Conservation (phyloP, 2,113 vertebrate species). For the Myiopsitta monachus region DNA sequence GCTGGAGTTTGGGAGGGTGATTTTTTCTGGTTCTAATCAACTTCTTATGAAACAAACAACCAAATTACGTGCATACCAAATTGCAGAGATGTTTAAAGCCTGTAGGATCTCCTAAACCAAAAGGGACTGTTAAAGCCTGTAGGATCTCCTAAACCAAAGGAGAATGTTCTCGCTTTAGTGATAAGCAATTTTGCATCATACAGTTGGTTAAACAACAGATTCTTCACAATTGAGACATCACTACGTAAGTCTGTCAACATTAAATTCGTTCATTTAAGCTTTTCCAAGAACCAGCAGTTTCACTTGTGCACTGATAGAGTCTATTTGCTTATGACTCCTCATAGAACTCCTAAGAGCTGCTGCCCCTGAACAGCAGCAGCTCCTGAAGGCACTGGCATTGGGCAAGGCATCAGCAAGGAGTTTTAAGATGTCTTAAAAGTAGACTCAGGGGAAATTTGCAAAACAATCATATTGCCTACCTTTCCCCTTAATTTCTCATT, state of each 20-base stretch:
- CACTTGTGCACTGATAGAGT: slow-evolving; percentile 26
- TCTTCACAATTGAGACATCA: slow-evolving; percentile 65
- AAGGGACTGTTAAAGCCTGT: background rate
- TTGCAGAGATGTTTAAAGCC: slow-evolving; percentile 21
- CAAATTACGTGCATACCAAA: background rate
- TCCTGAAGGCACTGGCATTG: slow-evolving; percentile 9
- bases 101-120: background rate
- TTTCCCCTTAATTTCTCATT: slow-evolving; percentile 48
- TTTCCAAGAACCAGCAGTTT: slow-evolving; percentile 60
- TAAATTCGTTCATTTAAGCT: slow-evolving; percentile 66
- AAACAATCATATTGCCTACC: slow-evolving; percentile 45
- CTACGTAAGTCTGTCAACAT: slow-evolving; percentile 56
- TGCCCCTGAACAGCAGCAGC: slow-evolving; percentile 3
- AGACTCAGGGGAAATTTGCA: background rate
- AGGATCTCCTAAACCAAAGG: background rate
- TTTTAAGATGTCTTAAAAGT: background rate
- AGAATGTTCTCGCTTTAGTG: slow-evolving; percentile 2
- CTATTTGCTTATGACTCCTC: slow-evolving; percentile 51
- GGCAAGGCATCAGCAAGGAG: slow-evolving; percentile 8
- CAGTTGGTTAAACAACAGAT: slow-evolving; percentile 64
- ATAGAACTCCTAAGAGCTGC: slow-evolving; percentile 45
- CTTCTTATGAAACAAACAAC: background rate
- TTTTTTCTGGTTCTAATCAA: background rate
- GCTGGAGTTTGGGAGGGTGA: background rate
- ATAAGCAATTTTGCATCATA: slow-evolving; percentile 45